Base-by-base conservation (phyloP, 2,797 vertebrate species). In the Tadarida brasiliensis region DNA sequence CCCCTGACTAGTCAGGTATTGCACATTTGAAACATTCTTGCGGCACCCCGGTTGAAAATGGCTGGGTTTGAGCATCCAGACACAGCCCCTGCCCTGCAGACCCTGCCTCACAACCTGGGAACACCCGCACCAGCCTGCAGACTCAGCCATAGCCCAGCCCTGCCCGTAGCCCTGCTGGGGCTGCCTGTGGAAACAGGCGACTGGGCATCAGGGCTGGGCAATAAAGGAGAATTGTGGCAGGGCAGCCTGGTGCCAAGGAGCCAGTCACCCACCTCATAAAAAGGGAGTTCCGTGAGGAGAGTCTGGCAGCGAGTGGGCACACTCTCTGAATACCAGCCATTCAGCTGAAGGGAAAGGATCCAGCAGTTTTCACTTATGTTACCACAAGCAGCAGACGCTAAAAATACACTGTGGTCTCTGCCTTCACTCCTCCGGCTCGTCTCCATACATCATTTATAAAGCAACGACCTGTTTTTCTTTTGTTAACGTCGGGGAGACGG, bases 271-370 rank as follows among this genome's bases (percentile, higher is more conserved):
- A 84, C 51, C 93, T 73, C 70, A 47, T 95, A 97, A 97, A 97
- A 61, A 97, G 94, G 96, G 73, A 96, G 92, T 89, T 94, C 57
- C 87, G 11, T 95, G 84, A 94, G 71, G 56, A 87, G 71, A 96
- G 57, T 59, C 96, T 97, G 97, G 97, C 97, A 96, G 93, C 81
- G 81, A 94, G 73, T 24, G 82, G 90, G 92, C 87, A 68, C 51
- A n/a, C n/a, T 67, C 59, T 90, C 88, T 97, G 96, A 98, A 95
- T 96, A 78, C 90, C 94, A 93, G 92, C 94, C 95, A 97, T 97
- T 98, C 95, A 96, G 96, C 49, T 30, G 74, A 57, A 84, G 96
- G 97, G 95, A 94, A 57, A 2, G 70, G 65, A 63, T 94, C 97
- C 97, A 97, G 92, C 96, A 94, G 91, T 90, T 95, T 95, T 93